Conservation (phyloP, 2,888 invertebrate species). For the Luperina testacea region DNA sequence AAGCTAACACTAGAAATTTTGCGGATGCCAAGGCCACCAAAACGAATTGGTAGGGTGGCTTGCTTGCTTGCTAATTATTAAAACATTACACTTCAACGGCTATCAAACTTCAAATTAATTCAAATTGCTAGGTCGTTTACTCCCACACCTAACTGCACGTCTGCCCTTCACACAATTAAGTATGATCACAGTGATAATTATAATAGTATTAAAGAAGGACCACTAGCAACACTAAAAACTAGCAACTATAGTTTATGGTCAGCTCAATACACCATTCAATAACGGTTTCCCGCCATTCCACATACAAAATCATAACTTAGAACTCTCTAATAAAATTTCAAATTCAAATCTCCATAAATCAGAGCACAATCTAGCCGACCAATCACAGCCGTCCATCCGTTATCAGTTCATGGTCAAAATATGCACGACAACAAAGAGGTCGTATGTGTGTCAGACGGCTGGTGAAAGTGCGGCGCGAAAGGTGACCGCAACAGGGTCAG, state of each 20-base stretch:
- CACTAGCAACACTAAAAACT: not conserved
- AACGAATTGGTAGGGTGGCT: too few species aligned
- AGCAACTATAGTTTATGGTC: not conserved
- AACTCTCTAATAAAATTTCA: constrained; percentile 43
- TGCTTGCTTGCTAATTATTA: too few species aligned
- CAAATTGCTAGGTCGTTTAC: not conserved
- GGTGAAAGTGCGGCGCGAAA: constrained; percentile 88
- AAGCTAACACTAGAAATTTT: too few species aligned
- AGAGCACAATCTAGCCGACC: constrained; percentile 36
- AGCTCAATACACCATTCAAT: not conserved
- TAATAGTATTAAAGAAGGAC: not conserved
- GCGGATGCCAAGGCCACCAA: too few species aligned
- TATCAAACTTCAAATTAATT: not conserved
- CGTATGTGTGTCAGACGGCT: constrained; percentile 78
- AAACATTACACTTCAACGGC: not conserved
- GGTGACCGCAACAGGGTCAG: constrained; percentile 83
- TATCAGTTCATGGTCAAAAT: constrained; percentile 69
- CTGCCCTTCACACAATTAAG: not conserved
- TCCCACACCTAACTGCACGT: not conserved
- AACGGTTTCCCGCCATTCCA: constrained; percentile 1
- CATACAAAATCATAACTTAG: constrained; percentile 13
- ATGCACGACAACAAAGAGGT: constrained; percentile 61
- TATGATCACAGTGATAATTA: not conserved
- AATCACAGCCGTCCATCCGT: constrained; percentile 48
- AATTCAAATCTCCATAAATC: constrained; percentile 44